These are phyloP conservation scores for Drosophila insularis DNA, from an alignment of 1,140 invertebrate species.

Conservation along the genomic window DNA sequence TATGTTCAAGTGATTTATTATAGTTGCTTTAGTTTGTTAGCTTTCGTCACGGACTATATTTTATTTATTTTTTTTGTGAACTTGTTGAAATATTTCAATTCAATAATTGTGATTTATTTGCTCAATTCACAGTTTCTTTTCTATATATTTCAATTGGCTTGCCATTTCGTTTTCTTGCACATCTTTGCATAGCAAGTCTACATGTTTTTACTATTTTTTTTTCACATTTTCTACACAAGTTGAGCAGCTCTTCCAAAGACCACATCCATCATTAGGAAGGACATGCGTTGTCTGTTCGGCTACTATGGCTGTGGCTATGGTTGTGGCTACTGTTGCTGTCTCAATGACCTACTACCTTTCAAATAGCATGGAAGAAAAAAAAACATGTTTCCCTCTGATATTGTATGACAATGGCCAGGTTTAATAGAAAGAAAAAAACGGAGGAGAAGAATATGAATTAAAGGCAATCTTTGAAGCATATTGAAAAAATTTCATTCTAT, in stretches of 20 bases:
- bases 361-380: background rate
- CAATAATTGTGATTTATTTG: constrained; percentile 4
- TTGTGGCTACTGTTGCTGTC: background rate
- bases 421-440: background rate
- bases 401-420: constrained; percentile 9
- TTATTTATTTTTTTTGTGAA: background rate
- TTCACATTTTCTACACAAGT: background rate
- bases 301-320: background rate
- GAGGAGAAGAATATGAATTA: background rate
- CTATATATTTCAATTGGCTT: background rate
- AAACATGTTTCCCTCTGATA: background rate
- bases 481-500: constrained; percentile 13
- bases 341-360: constrained; percentile 11
- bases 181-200: background rate
- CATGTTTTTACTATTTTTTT: background rate
- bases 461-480: constrained; percentile 18
- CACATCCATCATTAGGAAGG: constrained; percentile 12
- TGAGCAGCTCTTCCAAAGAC: background rate
- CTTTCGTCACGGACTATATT: background rate
- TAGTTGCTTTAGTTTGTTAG: background rate
- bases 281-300: constrained; percentile 5
- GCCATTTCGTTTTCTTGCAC: background rate
- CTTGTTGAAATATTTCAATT: background rate
- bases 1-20: background rate
- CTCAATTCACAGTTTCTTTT: background rate